Conservation (phyloP, 2,888 invertebrate genomes). For the Mamestra brassicae region DNA sequence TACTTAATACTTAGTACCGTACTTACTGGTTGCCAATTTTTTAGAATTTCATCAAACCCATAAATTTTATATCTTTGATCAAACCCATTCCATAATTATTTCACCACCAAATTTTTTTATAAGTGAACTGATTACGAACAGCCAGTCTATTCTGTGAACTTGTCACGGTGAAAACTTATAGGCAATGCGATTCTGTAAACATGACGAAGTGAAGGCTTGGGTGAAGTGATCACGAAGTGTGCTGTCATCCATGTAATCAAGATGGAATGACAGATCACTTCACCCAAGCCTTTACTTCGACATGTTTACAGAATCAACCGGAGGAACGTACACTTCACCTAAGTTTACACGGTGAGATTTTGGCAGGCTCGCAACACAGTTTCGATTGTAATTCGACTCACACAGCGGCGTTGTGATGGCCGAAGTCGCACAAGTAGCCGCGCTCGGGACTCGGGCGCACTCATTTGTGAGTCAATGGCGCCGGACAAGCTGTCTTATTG, state of each 20-base stretch:
- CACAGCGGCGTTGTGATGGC: background rate
- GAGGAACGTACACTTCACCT: background rate
- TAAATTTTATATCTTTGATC: too few species aligned
- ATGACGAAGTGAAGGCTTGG: too few species aligned
- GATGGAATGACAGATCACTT: too few species aligned
- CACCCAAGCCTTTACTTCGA: too few species aligned
- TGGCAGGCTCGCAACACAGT: too few species aligned
- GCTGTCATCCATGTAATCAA: too few species aligned
- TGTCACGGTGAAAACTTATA: too few species aligned
- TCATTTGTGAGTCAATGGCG: slow-evolving; percentile 64
- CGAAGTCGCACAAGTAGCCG: slow-evolving; percentile 5
- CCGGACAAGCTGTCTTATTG: slow-evolving; percentile 48
- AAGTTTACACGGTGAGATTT: too few species aligned
- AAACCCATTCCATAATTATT: background rate
- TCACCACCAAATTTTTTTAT: background rate
- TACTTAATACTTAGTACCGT: too few species aligned
- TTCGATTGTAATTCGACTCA: background rate
- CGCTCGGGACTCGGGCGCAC: slow-evolving; percentile 2
- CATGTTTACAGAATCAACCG: too few species aligned
- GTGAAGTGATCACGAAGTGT: too few species aligned
- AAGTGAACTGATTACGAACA: background rate
- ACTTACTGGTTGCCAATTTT: background rate
- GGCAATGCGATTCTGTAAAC: background rate
- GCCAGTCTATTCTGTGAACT: background rate
- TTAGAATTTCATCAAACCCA: too few species aligned